Evolutionary conservation across 2,113 vertebrate genomes (phyloP).

Genomic region (Coracopsis vasa): DNA sequence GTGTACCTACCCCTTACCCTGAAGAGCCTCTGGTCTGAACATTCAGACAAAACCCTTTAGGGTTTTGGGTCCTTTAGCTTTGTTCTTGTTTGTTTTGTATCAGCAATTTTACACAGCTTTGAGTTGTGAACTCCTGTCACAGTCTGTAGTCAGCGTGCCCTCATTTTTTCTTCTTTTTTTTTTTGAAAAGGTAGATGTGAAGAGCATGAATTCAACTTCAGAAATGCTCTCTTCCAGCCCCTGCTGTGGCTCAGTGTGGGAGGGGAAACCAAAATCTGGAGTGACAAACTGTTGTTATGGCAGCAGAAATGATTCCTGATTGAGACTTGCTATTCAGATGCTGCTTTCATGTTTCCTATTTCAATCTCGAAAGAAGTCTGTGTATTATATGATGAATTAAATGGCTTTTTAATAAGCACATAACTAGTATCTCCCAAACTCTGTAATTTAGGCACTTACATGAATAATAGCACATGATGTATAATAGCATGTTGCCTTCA

Average conservation of each 20-base stretch:
- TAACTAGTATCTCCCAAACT: slow-evolving; percentile 33
- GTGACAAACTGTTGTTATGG: neutral
- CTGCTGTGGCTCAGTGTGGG: neutral
- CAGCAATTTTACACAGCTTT: neutral
- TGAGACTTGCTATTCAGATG: slow-evolving; percentile 20
- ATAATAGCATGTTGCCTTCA: slow-evolving; percentile 35
- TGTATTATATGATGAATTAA: slow-evolving; percentile 40
- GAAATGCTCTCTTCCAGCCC: neutral
- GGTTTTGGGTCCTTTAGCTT: neutral
- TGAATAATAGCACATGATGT: slow-evolving; percentile 52
- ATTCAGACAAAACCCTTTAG: neutral
- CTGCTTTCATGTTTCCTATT: neutral
- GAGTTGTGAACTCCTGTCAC: neutral
- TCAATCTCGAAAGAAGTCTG: neutral
- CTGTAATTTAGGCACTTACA: slow-evolving; percentile 48
- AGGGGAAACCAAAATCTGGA: neutral
- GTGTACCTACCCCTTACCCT: neutral
- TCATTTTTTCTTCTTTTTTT: neutral
- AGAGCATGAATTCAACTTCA: neutral
- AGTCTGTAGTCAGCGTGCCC: neutral
- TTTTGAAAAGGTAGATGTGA: accelerated
- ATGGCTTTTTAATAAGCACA: slow-evolving; percentile 29
- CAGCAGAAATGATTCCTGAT: slow-evolving; percentile 39
- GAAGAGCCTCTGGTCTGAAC: neutral
- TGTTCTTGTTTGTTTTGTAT: neutral